Percentiles rank a stretch among this genome's conserved stretches.
Conservation (phyloP, 1,140 invertebrate species). For the Saccostrea cuccullata region DNA sequence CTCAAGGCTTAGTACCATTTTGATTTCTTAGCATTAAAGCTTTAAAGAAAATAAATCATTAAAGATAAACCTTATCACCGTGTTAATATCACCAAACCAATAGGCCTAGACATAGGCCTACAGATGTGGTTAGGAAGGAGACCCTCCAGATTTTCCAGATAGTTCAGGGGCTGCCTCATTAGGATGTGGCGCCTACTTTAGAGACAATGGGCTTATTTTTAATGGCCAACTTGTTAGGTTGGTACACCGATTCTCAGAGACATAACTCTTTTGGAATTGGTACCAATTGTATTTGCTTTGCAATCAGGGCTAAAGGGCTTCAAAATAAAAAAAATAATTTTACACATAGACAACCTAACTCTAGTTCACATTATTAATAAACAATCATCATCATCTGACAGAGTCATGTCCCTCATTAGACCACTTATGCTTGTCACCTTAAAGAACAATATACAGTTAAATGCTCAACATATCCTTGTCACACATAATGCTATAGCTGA, state of each 20-base stretch:
- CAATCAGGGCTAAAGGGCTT: conserved; percentile 34
- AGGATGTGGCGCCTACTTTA: conserved; percentile 29
- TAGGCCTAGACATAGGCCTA: conserved; percentile 42
- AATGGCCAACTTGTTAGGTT: conserved; percentile 1
- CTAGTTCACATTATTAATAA: conserved; percentile 38
- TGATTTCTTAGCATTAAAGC: no score
- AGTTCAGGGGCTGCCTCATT: conserved; percentile 31
- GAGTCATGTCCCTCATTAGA: conserved; percentile 43
- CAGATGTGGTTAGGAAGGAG: conserved; percentile 23
- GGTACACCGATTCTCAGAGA: background rate
- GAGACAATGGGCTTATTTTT: conserved; percentile 30
- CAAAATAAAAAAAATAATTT: conserved; percentile 41
- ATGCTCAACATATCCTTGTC: conserved; percentile 41
- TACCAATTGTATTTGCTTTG: conserved; percentile 45
- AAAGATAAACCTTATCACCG: conserved; percentile 35
- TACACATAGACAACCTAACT: conserved; percentile 46
- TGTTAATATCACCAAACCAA: conserved; percentile 35
- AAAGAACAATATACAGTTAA: conserved; percentile 41
- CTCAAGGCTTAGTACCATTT: no score
- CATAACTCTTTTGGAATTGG: conserved; percentile 49
- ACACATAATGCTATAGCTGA: conserved; percentile 45
- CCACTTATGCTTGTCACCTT: conserved; percentile 32
- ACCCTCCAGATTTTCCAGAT: conserved; percentile 39
- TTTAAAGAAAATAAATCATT: no score
- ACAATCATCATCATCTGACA: conserved; percentile 42